Base-by-base conservation (phyloP, 2,797 vertebrate species). In the Girardinus metallicus region DNA sequence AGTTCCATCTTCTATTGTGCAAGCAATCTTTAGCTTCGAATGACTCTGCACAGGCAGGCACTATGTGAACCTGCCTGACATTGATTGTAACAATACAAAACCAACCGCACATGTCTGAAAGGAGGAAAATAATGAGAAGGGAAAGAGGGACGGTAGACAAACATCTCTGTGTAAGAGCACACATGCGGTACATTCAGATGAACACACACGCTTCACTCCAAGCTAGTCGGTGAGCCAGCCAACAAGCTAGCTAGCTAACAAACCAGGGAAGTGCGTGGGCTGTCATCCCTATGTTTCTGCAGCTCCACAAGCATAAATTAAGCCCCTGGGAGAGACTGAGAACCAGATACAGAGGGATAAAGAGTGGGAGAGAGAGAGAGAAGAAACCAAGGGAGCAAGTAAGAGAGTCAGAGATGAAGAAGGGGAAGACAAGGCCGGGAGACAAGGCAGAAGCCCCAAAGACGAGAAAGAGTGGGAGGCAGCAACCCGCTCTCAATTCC, bases 281-380 rank as follows among this genome's bases (percentile, higher is more conserved):
- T 93, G 93, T 88, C 91, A 89, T 90, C 88, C 86, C 85, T 91
- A 84, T 89, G 90, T 92, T 92, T 90, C 88, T 92, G 87, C 72
- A 88, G 91, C 90, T 90, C 84, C 87, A 88, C 91, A 93, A 91
- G 92, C 91, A 90, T 92, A 94, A 94, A 94, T 94, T 94, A 94
- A 94, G 85, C 93, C 92, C 92, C 80, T 91, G 93, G 93, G 93
- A 95, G 79, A 72, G 77, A 84, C 81, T 4, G 49, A 83, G 85
- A 89, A 82, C 75, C 49, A 80, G 87, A 89, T 77, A 76, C 80
- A 87, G 85, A 85, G 71, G 83, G 84, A 86, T 85, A 80, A 89
- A 85, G 87, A 90, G 88, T 85, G 88, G 88, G 82, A 75, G 64
- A 68, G 88, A 90, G 88, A 88, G 88, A 89, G 88, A 79, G 79